These are phyloP conservation scores for Theretra japonica DNA, from an alignment of 2,888 invertebrate species.

Conservation along the genomic window DNA sequence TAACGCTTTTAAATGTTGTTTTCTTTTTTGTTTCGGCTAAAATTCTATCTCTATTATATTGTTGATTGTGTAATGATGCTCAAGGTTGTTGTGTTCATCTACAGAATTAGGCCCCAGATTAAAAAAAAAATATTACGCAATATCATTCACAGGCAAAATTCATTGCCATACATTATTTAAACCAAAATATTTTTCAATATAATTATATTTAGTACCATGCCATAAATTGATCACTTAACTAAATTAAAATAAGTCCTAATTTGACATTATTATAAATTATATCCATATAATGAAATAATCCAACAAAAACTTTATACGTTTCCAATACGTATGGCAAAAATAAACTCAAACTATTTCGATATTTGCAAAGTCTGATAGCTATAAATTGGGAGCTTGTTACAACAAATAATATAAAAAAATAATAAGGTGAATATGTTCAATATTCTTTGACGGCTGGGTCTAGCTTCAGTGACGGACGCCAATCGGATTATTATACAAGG, in stretches of 20 bases:
- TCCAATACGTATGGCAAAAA: constrained; percentile 8
- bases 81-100: too few relatives aligned
- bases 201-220: not conserved
- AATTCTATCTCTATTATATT: too few relatives aligned
- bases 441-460: constrained; percentile 51
- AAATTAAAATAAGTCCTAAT: not conserved
- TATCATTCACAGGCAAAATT: too few relatives aligned
- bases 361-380: constrained; percentile 29
- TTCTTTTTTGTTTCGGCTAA: too few relatives aligned
- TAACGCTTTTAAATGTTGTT: too few relatives aligned
- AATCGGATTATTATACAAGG: constrained; percentile 67
- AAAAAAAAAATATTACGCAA: too few relatives aligned
- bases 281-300: not conserved
- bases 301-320: constrained; percentile 16
- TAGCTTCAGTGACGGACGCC: constrained; percentile 48
- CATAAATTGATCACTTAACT: not conserved
- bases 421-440: constrained; percentile 39
- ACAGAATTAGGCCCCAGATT: too few relatives aligned
- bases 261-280: not conserved
- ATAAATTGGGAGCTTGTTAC: constrained; percentile 45
- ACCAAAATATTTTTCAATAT: not conserved
- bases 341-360: constrained; percentile 3
- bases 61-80: too few relatives aligned
- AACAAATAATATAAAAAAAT: constrained; percentile 36
- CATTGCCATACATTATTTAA: too few relatives aligned